Percentiles rank a stretch among this genome's conserved stretches.
Evolutionary conservation across 2,888 invertebrate genomes (phyloP).

Genomic region (Eupithecia subfuscata): DNA sequence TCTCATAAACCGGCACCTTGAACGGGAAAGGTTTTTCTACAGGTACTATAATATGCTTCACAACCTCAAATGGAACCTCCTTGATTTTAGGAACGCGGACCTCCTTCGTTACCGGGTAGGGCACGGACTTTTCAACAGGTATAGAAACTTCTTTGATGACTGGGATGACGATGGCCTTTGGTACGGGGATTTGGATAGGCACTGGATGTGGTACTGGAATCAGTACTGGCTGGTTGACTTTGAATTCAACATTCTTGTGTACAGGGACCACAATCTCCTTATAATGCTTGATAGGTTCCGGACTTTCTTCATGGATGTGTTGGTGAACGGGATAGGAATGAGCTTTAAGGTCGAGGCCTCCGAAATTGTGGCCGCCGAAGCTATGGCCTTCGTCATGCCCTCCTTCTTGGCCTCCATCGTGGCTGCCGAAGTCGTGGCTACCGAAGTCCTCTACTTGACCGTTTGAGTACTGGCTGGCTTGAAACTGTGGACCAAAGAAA

Average conservation of each 20-base stretch:
- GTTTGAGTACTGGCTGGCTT: constrained; percentile 70
- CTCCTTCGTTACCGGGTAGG: constrained; percentile 87
- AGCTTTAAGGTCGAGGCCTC: constrained; percentile 66
- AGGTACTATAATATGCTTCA: constrained; percentile 87
- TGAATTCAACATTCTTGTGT: constrained; percentile 85
- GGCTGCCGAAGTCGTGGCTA: constrained; percentile 53
- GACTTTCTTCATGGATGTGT: constrained; percentile 87
- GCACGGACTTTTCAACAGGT: constrained; percentile 89
- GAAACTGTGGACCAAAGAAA: constrained; percentile 58
- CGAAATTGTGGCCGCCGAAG: constrained; percentile 60
- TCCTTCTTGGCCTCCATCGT: constrained; percentile 62
- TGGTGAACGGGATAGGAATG: constrained; percentile 85
- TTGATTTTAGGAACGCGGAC: constrained; percentile 87
- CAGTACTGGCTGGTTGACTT: constrained; percentile 82
- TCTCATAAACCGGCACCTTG: constrained; percentile 88
- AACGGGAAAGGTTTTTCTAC: constrained; percentile 88
- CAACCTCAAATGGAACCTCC: constrained; percentile 87
- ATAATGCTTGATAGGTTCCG: constrained; percentile 87
- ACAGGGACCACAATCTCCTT: constrained; percentile 87
- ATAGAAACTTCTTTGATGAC: constrained; percentile 87
- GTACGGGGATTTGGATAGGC: constrained; percentile 87
- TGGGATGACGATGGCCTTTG: constrained; percentile 87
- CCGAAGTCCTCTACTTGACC: constrained; percentile 43
- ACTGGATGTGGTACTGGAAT: constrained; percentile 86
- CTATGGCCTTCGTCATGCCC: constrained; percentile 54